Percentiles rank a stretch among this genome's conserved stretches.
phyloP scores from a whole-genome alignment of 2,797 vertebrate genomes.

The Pygocentrus nattereri region DNA sequence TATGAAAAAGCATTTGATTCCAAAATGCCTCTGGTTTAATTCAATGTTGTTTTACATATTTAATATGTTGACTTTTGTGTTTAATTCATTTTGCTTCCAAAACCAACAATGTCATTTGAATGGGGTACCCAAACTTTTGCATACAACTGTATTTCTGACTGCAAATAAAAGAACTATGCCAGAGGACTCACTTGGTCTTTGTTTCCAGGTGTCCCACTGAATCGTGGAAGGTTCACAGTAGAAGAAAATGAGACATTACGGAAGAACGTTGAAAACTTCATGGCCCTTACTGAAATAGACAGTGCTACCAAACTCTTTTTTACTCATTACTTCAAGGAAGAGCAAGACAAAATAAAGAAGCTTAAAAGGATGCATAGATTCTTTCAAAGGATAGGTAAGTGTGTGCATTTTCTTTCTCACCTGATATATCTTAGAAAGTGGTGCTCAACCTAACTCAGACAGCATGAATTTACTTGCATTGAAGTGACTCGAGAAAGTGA shows the following conservation, averaged over 20 bases:
- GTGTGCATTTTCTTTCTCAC: neutral
- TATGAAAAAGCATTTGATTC: too few species aligned
- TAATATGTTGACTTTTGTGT: too few species aligned
- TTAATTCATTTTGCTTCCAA: too few species aligned
- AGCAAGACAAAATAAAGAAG: conserved; percentile 51
- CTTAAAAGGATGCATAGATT: conserved; percentile 61
- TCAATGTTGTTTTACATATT: too few species aligned
- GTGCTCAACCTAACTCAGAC: too few species aligned
- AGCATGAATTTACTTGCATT: too few species aligned
- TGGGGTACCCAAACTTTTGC: too few species aligned
- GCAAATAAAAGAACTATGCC: neutral
- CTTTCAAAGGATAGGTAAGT: conserved; percentile 66
- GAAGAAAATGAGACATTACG: conserved; percentile 68
- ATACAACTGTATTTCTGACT: too few species aligned
- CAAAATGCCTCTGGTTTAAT: too few species aligned
- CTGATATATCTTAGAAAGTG: neutral
- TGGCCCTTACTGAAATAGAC: conserved; percentile 68
- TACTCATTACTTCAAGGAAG: conserved; percentile 61
- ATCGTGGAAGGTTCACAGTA: conserved; percentile 62
- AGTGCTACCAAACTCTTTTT: conserved; percentile 69
- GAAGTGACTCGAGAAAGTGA: too few species aligned
- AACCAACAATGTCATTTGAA: too few species aligned
- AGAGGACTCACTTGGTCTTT: neutral
- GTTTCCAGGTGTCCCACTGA: conserved; percentile 67
- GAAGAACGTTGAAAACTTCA: conserved; percentile 71